phyloP scores from a whole-genome alignment of 2,888 invertebrate genomes.

The Gymnocheta viridis region DNA sequence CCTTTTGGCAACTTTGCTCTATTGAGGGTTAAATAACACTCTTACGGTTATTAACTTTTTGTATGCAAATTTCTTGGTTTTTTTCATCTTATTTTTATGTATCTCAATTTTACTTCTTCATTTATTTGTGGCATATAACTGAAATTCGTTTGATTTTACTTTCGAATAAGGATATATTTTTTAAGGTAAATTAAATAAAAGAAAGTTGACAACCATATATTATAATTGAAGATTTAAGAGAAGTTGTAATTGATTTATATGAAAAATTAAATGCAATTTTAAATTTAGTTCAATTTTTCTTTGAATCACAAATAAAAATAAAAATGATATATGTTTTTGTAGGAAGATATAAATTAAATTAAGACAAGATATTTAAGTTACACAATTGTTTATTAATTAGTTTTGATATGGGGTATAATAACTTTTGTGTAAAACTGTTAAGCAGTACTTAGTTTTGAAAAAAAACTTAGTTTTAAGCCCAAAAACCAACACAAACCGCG shows the following conservation, averaged over 20 bases:
- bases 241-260: background rate
- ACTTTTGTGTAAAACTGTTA: too few relatives aligned
- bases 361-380: background rate
- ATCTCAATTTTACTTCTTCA: conserved; percentile 36
- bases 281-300: background rate
- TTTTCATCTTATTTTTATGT: conserved; percentile 14
- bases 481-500: too few relatives aligned
- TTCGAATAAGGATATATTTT: conserved; percentile 18
- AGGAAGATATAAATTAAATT: background rate
- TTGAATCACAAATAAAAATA: background rate
- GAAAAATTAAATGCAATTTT: conserved; percentile 1
- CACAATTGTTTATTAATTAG: background rate
- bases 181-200: conserved; percentile 33
- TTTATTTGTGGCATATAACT: conserved; percentile 47
- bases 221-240: conserved; percentile 9
- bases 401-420: too few relatives aligned
- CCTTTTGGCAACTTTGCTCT: background rate
- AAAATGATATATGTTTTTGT: background rate
- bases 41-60: conserved; percentile 64
- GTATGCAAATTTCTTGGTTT: conserved; percentile 61
- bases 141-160: conserved; percentile 33
- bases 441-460: too few relatives aligned
- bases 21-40: conserved; percentile 10
- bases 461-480: too few relatives aligned
- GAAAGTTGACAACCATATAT: conserved; percentile 17